Conservation (phyloP, 2,797 vertebrate genomes). For the Hemibagrus guttatus region DNA sequence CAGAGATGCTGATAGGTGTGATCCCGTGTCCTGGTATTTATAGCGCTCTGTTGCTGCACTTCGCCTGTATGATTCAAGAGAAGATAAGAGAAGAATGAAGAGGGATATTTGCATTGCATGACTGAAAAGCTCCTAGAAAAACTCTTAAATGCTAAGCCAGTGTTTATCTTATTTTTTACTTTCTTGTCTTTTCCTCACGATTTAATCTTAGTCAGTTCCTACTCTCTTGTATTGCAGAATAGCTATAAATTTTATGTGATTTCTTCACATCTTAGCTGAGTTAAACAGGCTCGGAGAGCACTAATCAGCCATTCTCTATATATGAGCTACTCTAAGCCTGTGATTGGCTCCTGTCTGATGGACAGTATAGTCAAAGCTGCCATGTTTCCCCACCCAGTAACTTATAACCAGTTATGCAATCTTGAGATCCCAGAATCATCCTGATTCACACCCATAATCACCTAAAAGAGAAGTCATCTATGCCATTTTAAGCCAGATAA, state of each 20-base stretch:
- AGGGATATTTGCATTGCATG: neutral
- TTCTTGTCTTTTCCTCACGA: no score
- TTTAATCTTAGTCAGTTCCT: neutral
- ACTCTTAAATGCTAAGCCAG: neutral
- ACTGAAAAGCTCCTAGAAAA: neutral
- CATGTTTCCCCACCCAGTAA: neutral
- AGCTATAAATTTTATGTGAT: no score
- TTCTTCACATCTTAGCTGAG: neutral
- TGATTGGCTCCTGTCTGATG: neutral
- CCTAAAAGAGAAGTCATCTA: neutral
- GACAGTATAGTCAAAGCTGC: neutral
- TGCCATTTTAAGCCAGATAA: neutral
- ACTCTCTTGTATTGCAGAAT: constrained; percentile 2
- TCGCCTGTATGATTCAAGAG: neutral
- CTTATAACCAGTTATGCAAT: neutral
- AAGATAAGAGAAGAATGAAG: neutral
- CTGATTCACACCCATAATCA: neutral
- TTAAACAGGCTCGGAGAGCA: neutral
- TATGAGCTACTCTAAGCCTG: neutral
- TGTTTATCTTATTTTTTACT: neutral
- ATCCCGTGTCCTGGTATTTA: constrained; percentile 24
- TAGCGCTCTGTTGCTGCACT: neutral
- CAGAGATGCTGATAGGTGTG: neutral
- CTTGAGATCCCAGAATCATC: no score
- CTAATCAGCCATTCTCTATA: neutral